A percentile compares a stretch with the other conserved stretches of the same genome.
phyloP scores from a whole-genome alignment of 64 coral and sea anemone genomes.

The Stichodactyla mertensii region DNA sequence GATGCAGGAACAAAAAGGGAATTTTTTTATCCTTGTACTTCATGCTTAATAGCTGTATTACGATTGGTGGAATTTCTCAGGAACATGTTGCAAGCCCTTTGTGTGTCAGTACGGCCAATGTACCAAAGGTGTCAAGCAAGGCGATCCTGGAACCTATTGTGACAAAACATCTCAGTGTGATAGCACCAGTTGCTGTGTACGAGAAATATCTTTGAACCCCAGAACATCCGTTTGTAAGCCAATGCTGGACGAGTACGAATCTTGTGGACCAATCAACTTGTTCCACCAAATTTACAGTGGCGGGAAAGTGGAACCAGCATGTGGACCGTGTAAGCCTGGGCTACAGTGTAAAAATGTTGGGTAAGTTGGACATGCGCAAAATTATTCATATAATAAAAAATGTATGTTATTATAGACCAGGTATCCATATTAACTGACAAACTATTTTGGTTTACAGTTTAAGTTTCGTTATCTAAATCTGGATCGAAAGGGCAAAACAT shows the following conservation, averaged over 20 bases:
- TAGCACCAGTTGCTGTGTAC: conserved; percentile 65
- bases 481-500: too few relatives aligned
- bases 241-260: conserved; percentile 77
- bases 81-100: conserved; percentile 70
- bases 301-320: conserved; percentile 79
- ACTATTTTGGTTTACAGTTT: too few relatives aligned
- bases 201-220: conserved; percentile 73
- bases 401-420: too few relatives aligned
- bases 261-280: conserved; percentile 90
- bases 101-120: conserved; percentile 81
- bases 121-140: conserved; percentile 74
- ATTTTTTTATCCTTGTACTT: too few relatives aligned
- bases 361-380: conserved; percentile 28
- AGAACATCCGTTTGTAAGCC: conserved; percentile 77
- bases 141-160: conserved; percentile 76
- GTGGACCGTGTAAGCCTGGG: conserved; percentile 77
- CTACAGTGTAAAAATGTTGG: conserved; percentile 84
- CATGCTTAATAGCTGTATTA: neutral
- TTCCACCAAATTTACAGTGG: conserved; percentile 80
- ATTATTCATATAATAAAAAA: too few relatives aligned
- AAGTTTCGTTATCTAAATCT: too few relatives aligned
- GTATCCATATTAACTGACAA: too few relatives aligned
- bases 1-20: too few relatives aligned
- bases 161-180: conserved; percentile 79
- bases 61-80: conserved; percentile 8